Conservation (phyloP, 2,113 vertebrate genomes). For the Okapia johnstoni region DNA sequence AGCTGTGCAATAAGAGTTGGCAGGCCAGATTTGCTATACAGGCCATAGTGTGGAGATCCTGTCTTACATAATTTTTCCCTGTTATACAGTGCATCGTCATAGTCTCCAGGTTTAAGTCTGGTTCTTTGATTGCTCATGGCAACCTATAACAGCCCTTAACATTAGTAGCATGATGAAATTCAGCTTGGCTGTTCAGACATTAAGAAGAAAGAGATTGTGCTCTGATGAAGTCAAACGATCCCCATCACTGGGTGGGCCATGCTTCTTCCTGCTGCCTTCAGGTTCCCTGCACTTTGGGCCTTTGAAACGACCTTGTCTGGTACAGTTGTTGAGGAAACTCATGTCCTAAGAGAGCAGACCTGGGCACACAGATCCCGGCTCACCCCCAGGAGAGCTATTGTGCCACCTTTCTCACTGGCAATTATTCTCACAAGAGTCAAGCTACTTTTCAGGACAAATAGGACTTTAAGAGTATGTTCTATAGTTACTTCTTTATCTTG, state of each 20-base stretch:
- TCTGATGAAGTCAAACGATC: not conserved
- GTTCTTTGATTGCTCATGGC: not conserved
- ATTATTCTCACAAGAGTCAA: conserved; percentile 8
- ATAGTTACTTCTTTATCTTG: not conserved
- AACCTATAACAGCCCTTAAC: not conserved
- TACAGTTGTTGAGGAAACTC: not conserved
- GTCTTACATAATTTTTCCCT: not conserved
- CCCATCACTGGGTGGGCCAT: not conserved
- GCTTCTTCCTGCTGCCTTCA: not conserved
- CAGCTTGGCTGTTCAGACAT: not conserved
- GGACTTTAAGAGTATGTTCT: not conserved
- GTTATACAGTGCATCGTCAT: not conserved
- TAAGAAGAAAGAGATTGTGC: not conserved
- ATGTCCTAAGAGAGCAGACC: not conserved
- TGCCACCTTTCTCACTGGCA: not conserved
- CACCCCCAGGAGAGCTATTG: not conserved
- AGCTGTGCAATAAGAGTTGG: not conserved
- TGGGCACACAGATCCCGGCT: not conserved
- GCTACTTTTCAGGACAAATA: not conserved
- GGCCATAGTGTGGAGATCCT: not conserved
- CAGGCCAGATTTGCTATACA: not conserved
- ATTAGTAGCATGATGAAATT: not conserved
- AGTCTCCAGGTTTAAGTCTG: not conserved
- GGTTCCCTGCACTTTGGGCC: not conserved
- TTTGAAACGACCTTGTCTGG: not conserved